These are phyloP conservation scores for Centroberyx gerrardi DNA, from an alignment of 2,797 vertebrate species.

Conservation along the genomic window DNA sequence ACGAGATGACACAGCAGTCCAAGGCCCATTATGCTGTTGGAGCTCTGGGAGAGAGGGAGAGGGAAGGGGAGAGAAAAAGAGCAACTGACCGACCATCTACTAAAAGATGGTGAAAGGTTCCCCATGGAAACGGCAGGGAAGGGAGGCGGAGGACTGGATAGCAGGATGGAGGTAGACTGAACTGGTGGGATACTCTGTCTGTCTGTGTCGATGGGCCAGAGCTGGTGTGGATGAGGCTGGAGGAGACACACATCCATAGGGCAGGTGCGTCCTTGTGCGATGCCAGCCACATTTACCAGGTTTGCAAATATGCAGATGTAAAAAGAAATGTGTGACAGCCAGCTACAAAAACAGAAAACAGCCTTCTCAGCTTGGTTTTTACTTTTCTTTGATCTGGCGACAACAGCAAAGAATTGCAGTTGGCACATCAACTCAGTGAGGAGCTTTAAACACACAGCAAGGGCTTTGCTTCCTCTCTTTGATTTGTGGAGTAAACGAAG, in stretches of 20 bases:
- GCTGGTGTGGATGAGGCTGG: slow-evolving; percentile 43
- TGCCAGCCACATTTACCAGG: slow-evolving; percentile 45
- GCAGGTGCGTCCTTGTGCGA: slow-evolving; percentile 22
- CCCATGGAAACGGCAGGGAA: slow-evolving; percentile 22
- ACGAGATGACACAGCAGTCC: slow-evolving; percentile 70
- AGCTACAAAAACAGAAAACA: slow-evolving; percentile 54
- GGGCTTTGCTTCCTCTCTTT: slow-evolving; percentile 60
- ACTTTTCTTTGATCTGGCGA: slow-evolving; percentile 76
- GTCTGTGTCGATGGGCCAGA: slow-evolving; percentile 38
- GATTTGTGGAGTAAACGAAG: slow-evolving; percentile 66
- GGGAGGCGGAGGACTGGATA: neutral
- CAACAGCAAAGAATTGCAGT: slow-evolving; percentile 69
- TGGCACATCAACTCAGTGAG: slow-evolving; percentile 59
- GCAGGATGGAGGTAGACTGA: slow-evolving; percentile 32
- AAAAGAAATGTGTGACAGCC: slow-evolving; percentile 58
- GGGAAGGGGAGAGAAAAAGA: slow-evolving; percentile 16
- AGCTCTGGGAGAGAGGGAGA: slow-evolving; percentile 42
- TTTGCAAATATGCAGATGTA: slow-evolving; percentile 62
- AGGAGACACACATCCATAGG: slow-evolving; percentile 29
- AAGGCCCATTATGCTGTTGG: slow-evolving; percentile 55
- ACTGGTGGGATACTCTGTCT: slow-evolving; percentile 36
- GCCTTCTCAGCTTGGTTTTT: slow-evolving; percentile 40
- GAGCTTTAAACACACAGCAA: slow-evolving; percentile 50
- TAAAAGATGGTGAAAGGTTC: slow-evolving; percentile 26
- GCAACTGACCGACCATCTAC: slow-evolving; percentile 38